These are phyloP conservation scores for Columba guinea DNA, from an alignment of 2,797 vertebrate genomes.

Conservation along the genomic window DNA sequence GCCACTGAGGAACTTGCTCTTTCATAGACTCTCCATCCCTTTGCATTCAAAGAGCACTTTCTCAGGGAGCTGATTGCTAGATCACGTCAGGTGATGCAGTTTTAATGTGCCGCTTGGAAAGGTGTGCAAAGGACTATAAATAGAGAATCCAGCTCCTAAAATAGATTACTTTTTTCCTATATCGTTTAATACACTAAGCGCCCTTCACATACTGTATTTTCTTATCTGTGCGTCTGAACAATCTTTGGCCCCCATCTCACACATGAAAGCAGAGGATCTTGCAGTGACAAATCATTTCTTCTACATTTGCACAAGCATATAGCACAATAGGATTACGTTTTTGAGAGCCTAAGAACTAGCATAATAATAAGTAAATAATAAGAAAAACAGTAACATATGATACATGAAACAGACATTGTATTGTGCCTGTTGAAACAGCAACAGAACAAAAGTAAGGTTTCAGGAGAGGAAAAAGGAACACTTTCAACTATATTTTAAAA, in stretches of 20 bases:
- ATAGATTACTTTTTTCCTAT: background rate
- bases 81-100: constrained; percentile 13
- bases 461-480: background rate
- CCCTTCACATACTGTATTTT: background rate
- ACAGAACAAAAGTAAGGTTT: background rate
- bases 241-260: background rate
- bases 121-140: constrained; percentile 34
- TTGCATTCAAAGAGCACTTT: background rate
- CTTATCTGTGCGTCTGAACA: background rate
- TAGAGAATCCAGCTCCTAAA: constrained; percentile 9
- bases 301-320: background rate
- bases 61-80: background rate
- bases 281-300: background rate
- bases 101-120: constrained; percentile 25
- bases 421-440: background rate
- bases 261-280: background rate
- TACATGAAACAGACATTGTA: background rate
- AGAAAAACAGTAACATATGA: background rate
- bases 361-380: background rate
- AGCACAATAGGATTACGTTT: background rate
- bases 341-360: background rate
- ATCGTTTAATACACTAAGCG: background rate
- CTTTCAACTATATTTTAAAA: background rate
- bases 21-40: background rate
- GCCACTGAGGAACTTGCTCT: background rate